These are phyloP conservation scores for Tenebrio molitor DNA, from an alignment of 1,140 invertebrate species.

Conservation along the genomic window DNA sequence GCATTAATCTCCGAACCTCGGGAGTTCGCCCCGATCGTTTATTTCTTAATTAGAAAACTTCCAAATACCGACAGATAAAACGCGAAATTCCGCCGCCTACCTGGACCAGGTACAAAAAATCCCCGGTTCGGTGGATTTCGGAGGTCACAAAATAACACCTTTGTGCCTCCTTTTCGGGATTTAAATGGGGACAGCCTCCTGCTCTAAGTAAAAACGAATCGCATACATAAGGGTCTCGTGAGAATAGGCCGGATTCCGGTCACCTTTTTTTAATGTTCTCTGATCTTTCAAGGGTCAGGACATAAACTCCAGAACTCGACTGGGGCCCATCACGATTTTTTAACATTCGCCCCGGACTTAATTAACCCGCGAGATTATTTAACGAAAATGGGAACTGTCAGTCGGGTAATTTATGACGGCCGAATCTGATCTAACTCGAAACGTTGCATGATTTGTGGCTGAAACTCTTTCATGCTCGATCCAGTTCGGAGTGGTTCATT, in stretches of 20 bases:
- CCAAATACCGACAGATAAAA: neutral
- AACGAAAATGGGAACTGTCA: conserved; percentile 33
- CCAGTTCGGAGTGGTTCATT: conserved; percentile 3
- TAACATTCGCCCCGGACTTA: conserved; percentile 15
- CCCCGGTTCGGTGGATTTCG: neutral
- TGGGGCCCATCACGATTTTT: conserved; percentile 31
- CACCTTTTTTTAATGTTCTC: conserved; percentile 34
- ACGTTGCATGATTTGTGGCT: conserved; percentile 5
- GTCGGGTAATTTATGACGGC: conserved; percentile 13
- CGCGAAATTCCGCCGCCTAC: neutral
- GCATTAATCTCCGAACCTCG: conserved; percentile 1
- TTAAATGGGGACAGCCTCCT: conserved; percentile 19
- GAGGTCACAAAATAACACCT: conserved; percentile 33
- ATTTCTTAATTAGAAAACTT: conserved; percentile 34
- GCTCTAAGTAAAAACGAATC: conserved; percentile 36
- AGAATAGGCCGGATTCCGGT: conserved; percentile 29
- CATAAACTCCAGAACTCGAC: conserved; percentile 17
- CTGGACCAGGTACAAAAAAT: conserved; percentile 20
- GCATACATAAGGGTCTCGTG: conserved; percentile 33
- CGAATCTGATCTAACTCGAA: conserved; percentile 2
- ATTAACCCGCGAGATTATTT: conserved; percentile 6
- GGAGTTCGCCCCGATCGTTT: neutral
- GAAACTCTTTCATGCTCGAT: neutral
- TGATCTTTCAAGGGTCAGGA: conserved; percentile 27
- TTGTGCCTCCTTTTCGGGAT: conserved; percentile 19